Evolutionary conservation across 30 jellyfish, hydroid and myxozoan genomes (phyloP).

Genomic region (Turritopsis dohrnii): DNA sequence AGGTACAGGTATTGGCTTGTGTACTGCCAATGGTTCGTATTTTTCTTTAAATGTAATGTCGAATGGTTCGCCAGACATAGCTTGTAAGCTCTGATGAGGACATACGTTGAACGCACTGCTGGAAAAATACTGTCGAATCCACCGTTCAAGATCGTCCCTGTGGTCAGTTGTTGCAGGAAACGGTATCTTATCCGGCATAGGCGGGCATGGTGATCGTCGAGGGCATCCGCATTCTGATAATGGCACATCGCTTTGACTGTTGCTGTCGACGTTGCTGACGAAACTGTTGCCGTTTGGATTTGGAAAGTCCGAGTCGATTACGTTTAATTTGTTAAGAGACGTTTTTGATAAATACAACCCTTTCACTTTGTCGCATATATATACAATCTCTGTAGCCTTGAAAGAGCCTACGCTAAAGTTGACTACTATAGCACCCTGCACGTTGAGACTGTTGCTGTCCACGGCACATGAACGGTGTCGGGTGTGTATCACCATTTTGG

Average conservation of each 20-base stretch:
- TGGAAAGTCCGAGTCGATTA: not conserved
- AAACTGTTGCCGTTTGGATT: too few relatives aligned
- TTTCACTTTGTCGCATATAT: constrained; percentile 19
- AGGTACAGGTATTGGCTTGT: constrained; percentile 33
- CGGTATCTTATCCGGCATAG: not conserved
- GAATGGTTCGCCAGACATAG: constrained; percentile 30
- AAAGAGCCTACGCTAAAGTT: not conserved
- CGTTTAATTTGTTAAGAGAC: constrained; percentile 10
- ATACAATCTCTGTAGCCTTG: not conserved
- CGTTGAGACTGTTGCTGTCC: not conserved
- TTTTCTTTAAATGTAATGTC: not conserved
- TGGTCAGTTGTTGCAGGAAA: not conserved
- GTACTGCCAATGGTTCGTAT: constrained; percentile 24
- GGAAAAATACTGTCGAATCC: not conserved
- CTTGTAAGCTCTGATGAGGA: constrained; percentile 19
- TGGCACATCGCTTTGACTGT: too few relatives aligned
- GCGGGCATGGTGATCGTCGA: not conserved
- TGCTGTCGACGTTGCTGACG: too few relatives aligned
- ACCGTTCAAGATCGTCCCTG: not conserved
- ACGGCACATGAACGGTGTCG: constrained; percentile 21
- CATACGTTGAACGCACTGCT: constrained; percentile 27
- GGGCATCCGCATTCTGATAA: too few relatives aligned
- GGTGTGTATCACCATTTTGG: not conserved
- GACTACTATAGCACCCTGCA: constrained; percentile 14
- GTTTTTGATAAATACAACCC: constrained; percentile 33